phyloP scores from a whole-genome alignment of 2,888 invertebrate genomes.

The Leptinotarsa haldemani region DNA sequence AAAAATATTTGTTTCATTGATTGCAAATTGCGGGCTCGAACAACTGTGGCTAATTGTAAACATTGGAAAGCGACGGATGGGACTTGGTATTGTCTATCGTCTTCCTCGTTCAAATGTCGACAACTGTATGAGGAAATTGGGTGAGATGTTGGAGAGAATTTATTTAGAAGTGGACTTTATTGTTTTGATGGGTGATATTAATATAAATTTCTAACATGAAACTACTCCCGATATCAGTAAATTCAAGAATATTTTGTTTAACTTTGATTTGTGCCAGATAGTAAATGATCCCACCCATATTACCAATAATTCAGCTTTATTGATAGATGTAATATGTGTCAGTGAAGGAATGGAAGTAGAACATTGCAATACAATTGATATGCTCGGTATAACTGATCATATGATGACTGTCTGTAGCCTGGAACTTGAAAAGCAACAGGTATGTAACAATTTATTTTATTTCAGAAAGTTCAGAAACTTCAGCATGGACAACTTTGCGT shows the following conservation, averaged over 20 bases:
- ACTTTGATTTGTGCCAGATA: constrained; percentile 18
- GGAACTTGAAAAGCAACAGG: not conserved
- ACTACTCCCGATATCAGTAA: constrained; percentile 16
- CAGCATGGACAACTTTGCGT: not conserved
- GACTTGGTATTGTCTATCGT: too few relatives aligned
- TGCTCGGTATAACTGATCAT: constrained; percentile 6
- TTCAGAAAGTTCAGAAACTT: constrained; percentile 9
- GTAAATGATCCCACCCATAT: constrained; percentile 20
- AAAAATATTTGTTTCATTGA: not conserved
- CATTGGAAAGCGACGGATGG: too few relatives aligned
- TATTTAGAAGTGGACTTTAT: too few relatives aligned
- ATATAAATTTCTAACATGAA: too few relatives aligned
- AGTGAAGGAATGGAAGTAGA: constrained; percentile 19
- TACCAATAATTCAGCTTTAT: constrained; percentile 10
- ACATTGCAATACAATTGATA: constrained; percentile 17
- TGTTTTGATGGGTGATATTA: too few relatives aligned
- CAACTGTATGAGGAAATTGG: too few relatives aligned
- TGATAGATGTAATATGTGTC: constrained; percentile 24
- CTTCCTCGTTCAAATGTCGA: too few relatives aligned
- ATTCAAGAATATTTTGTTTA: constrained; percentile 10
- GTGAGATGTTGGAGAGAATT: too few relatives aligned
- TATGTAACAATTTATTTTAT: constrained; percentile 8
- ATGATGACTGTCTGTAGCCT: not conserved
- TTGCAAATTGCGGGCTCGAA: not conserved
- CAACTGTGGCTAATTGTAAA: too few relatives aligned